These are phyloP conservation scores for Pangasius krempfi DNA, from an alignment of 2,797 vertebrate genomes.

Conservation along the genomic window DNA sequence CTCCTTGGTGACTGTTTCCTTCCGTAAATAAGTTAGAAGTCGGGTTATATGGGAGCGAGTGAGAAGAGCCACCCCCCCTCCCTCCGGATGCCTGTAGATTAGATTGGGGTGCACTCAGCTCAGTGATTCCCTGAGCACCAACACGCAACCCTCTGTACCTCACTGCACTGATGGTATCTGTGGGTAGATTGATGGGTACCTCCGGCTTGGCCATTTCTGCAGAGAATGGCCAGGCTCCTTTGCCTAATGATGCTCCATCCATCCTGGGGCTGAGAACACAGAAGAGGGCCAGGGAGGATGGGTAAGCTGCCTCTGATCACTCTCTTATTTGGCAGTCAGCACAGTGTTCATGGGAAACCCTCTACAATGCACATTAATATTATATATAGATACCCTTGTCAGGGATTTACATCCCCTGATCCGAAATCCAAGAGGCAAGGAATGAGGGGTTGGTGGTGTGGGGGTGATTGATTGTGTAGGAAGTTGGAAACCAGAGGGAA, in stretches of 20 bases:
- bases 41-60: constrained; percentile 62
- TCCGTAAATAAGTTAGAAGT: constrained; percentile 74
- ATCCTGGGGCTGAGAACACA: constrained; percentile 78
- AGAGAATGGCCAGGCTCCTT: constrained; percentile 83
- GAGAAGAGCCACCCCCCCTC: background rate
- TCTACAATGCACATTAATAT: constrained; percentile 91
- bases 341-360: constrained; percentile 79
- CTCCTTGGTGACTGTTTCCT: constrained; percentile 72
- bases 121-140: constrained; percentile 57
- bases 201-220: constrained; percentile 84
- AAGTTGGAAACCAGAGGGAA: constrained; percentile 71
- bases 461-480: constrained; percentile 71
- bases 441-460: constrained; percentile 64
- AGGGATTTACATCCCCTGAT: constrained; percentile 91
- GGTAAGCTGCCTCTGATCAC: constrained; percentile 82
- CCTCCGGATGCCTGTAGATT: constrained; percentile 54
- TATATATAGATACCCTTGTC: constrained; percentile 99
- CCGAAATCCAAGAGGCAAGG: constrained; percentile 82
- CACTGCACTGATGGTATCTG: constrained; percentile 75
- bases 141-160: constrained; percentile 68
- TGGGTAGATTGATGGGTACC: constrained; percentile 90
- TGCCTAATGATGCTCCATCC: constrained; percentile 95
- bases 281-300: constrained; percentile 72
- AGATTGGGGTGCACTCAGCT: constrained; percentile 43
- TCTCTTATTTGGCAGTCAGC: constrained; percentile 88